These are phyloP conservation scores for Albula glossodonta DNA, from an alignment of 2,113 vertebrate species.

Conservation along the genomic window DNA sequence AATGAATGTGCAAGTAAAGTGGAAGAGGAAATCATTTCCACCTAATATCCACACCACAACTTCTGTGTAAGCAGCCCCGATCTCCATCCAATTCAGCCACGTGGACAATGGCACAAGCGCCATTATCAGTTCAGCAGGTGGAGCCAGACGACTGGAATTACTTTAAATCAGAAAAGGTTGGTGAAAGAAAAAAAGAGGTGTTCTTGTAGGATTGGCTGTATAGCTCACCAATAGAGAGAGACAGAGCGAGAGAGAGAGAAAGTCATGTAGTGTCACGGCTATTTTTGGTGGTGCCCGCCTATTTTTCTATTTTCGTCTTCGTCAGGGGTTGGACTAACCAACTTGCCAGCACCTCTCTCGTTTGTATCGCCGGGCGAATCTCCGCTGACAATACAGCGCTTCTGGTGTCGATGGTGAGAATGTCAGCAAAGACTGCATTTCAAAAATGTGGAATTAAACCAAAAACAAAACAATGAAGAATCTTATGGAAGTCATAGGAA, in stretches of 20 bases:
- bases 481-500: background rate
- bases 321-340: constrained; percentile 9
- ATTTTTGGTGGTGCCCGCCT: constrained; percentile 14
- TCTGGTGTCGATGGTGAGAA: background rate
- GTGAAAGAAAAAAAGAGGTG: constrained; percentile 37
- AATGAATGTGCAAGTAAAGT: no score
- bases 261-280: constrained; percentile 29
- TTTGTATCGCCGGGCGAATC: background rate
- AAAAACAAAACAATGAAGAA: background rate
- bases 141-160: constrained; percentile 53
- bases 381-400: background rate
- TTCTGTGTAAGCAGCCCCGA: background rate
- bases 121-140: constrained; percentile 53
- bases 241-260: constrained; percentile 20
- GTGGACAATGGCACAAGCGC: background rate
- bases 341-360: background rate
- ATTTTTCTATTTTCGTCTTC: constrained; percentile 5
- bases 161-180: constrained; percentile 27
- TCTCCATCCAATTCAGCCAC: background rate
- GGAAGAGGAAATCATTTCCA: no score
- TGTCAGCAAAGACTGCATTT: no score
- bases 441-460: no score
- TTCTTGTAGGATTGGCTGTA: constrained; percentile 24
- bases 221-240: constrained; percentile 17
- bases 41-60: background rate